Evolutionary conservation across 1,140 invertebrate species (phyloP), one percentile per base, ranked within the genome.

Genomic region (Drosophila orosa): DNA sequence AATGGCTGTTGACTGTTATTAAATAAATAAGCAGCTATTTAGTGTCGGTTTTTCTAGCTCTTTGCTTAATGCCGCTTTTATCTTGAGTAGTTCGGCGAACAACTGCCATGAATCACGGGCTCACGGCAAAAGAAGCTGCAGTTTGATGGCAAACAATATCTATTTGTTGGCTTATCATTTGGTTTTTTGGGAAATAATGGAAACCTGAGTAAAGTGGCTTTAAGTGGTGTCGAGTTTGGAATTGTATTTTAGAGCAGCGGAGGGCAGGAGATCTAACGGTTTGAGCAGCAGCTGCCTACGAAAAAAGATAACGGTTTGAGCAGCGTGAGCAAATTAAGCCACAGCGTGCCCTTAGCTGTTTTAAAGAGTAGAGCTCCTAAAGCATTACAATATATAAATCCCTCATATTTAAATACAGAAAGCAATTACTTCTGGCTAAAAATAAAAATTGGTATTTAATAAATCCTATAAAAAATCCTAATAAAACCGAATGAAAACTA

Each of bases 11-110:
- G 82, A 78, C 78, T 74, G 60, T 86, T 69, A 81, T 86, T 86
- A 86, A 86, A 78, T 75, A 86, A 86, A 86, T 86, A 82, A 85
- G 68, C 82, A 48, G 59, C 61, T 78, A 78, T 86, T 86, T 78
- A 71, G 74, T 44, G 62, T 56, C 66, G 66, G 35, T n/a, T 69
- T 68, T 57, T 39, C 31, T 33, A 52, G 17, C 61, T 31, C 50
- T 71, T 71, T 71, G 65, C 60, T 71, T 65, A 48, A 55, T 44
- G 65, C 52, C 54, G 39, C 56, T 63, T 60, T 63, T 33, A 82
- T 39, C 56, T 63, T 42, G 40, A 45, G 50, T 60, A 35, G 47
- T 58, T 47, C n/a, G 44, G 37, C 31, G 40, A n/a, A n/a, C n/a
- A n/a, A 59, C 31, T 25, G 33, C 4, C 50, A 29, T 58, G 42